Evolutionary conservation across 2,113 vertebrate species (phyloP).

Genomic region (Epinephelus fuscoguttatus): DNA sequence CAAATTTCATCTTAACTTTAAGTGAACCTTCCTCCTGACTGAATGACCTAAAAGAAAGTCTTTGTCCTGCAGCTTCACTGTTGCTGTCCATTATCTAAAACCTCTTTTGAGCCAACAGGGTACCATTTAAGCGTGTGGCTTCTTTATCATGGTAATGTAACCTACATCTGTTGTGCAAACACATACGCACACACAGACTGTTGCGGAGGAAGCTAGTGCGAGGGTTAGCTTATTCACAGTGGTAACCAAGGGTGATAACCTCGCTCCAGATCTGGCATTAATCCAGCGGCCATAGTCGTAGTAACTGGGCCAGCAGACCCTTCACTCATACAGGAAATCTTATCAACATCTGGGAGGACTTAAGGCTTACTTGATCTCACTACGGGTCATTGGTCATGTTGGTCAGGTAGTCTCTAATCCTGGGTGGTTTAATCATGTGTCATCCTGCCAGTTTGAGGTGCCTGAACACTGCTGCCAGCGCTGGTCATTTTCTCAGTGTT

Average conservation of each 20-base stretch:
- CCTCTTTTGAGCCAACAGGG: slow-evolving; percentile 33
- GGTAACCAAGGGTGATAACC: slow-evolving; percentile 57
- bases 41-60: slow-evolving; percentile 31
- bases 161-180: slow-evolving; percentile 60
- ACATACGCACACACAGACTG: slow-evolving; percentile 27
- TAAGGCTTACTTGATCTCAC: slow-evolving; percentile 43
- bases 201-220: slow-evolving; percentile 22
- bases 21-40: background rate
- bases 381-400: slow-evolving; percentile 8
- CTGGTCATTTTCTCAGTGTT: slow-evolving; percentile 15
- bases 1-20: slow-evolving; percentile 1
- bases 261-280: slow-evolving; percentile 54
- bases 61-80: slow-evolving; percentile 27
- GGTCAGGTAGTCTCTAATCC: slow-evolving; percentile 55
- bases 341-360: slow-evolving; percentile 57
- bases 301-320: slow-evolving; percentile 32
- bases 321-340: slow-evolving; percentile 26
- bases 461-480: slow-evolving; percentile 38
- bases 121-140: slow-evolving; percentile 50
- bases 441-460: slow-evolving; percentile 15
- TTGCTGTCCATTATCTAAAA: slow-evolving; percentile 12
- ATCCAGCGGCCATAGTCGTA: slow-evolving; percentile 45
- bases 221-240: slow-evolving; percentile 33
- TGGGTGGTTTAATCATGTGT: slow-evolving; percentile 44
- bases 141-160: slow-evolving; percentile 75